phyloP scores from a whole-genome alignment of 2,888 invertebrate genomes.

The Drosophila nr. fundita region DNA sequence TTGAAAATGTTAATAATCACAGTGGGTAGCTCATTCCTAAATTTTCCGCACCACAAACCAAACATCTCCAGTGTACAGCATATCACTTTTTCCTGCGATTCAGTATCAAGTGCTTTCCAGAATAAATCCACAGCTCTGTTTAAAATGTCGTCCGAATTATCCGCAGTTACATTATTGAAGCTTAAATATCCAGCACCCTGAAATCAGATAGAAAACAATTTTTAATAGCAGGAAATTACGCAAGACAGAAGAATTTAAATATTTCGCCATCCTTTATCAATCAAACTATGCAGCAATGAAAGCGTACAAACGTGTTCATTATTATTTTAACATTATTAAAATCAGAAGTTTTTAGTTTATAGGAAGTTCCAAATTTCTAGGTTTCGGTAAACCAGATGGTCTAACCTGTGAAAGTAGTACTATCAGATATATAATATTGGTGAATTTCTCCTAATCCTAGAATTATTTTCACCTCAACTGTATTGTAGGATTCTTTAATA shows the following conservation, averaged over 20 bases:
- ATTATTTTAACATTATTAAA: no score
- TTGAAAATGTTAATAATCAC: conserved; percentile 89
- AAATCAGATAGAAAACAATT: conserved; percentile 37
- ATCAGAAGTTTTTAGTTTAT: not conserved
- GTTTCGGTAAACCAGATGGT: not conserved
- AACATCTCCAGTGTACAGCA: conserved; percentile 93
- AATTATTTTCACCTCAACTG: not conserved
- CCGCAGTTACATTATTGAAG: conserved; percentile 88
- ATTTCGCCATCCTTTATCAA: not conserved
- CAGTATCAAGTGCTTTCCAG: conserved; percentile 92
- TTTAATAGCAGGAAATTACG: not conserved
- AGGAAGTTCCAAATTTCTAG: not conserved
- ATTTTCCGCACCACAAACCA: conserved; percentile 90
- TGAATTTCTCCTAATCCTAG: not conserved
- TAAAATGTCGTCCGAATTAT: conserved; percentile 87
- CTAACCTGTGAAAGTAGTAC: not conserved
- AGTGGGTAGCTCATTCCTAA: conserved; percentile 88
- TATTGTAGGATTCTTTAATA: not conserved
- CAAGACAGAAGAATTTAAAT: not conserved
- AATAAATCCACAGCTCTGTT: conserved; percentile 88
- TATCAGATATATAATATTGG: not conserved
- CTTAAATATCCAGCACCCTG: conserved; percentile 91
- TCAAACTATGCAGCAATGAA: not conserved
- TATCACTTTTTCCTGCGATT: conserved; percentile 96
- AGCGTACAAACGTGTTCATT: no score